phyloP scores from a whole-genome alignment of 2,113 vertebrate genomes.

The Phyllostomus discolor region DNA sequence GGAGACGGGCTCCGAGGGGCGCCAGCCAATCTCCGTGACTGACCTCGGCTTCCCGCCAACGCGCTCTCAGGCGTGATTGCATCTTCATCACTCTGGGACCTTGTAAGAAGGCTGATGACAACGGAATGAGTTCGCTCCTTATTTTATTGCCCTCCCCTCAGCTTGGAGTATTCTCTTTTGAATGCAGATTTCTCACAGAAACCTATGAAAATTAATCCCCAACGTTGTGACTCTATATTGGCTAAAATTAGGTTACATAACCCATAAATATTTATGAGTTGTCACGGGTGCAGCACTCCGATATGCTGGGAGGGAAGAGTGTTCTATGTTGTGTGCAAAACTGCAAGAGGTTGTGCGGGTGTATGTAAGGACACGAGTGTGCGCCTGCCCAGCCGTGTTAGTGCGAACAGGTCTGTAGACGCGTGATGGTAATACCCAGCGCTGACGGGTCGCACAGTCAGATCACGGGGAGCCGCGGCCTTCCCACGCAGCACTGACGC shows the following conservation, averaged over 20 bases:
- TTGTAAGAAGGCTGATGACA: background rate
- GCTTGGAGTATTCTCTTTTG: background rate
- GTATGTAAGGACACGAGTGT: background rate
- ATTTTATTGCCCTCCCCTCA: background rate
- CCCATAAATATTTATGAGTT: background rate
- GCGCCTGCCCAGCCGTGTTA: background rate
- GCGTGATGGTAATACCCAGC: background rate
- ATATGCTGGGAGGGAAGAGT: background rate
- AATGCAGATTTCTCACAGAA: background rate
- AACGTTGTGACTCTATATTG: background rate
- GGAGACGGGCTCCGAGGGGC: background rate
- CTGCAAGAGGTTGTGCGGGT: background rate
- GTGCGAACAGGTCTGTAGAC: background rate
- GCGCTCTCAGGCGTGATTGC: background rate
- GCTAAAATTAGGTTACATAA: background rate
- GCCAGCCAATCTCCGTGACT: background rate
- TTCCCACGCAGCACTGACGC: background rate
- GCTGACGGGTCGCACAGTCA: accelerated
- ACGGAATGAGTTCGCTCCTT: background rate
- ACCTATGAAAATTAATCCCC: background rate
- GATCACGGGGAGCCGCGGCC: background rate
- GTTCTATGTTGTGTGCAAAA: background rate
- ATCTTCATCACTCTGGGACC: background rate
- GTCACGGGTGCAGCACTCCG: background rate
- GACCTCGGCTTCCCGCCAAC: background rate